These are phyloP conservation scores for Lithophane semibrunnea DNA, from an alignment of 2,888 invertebrate species.

Conservation along the genomic window DNA sequence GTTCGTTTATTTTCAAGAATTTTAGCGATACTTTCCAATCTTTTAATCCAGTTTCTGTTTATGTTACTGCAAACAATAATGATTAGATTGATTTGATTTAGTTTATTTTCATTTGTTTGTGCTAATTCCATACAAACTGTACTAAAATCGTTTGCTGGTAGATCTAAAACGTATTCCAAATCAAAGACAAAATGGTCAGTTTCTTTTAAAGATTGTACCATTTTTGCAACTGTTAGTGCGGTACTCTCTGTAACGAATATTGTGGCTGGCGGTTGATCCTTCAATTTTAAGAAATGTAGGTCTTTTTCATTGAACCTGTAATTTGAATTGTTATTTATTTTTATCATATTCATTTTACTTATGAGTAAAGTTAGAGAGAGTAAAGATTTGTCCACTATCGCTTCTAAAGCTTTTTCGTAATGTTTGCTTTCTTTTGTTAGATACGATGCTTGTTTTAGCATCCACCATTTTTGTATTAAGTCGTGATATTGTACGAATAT, in stretches of 20 bases:
- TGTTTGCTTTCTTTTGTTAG: constrained; percentile 37
- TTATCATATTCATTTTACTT: constrained; percentile 9
- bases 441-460: constrained; percentile 30
- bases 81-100: neutral
- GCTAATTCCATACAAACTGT: constrained; percentile 26
- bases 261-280: constrained; percentile 1
- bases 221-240: constrained; percentile 42
- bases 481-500: constrained; percentile 54
- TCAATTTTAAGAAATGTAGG: neutral
- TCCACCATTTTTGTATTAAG: constrained; percentile 59
- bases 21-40: constrained; percentile 22
- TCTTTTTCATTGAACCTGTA: constrained; percentile 20
- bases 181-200: constrained; percentile 28
- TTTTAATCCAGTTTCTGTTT: neutral
- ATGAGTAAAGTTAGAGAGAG: too few species aligned
- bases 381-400: constrained; percentile 37
- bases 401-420: constrained; percentile 39
- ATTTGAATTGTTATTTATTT: constrained; percentile 25
- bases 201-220: constrained; percentile 37
- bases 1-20: constrained; percentile 3
- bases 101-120: constrained; percentile 2
- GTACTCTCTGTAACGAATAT: constrained; percentile 33
- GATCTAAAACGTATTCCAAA: constrained; percentile 38
- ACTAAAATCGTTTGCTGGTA: constrained; percentile 20
- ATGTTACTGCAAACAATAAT: constrained; percentile 33